Percentiles rank a stretch among this genome's conserved stretches.
Evolutionary conservation across 2,888 invertebrate species (phyloP).

Genomic region (Tetranychus piercei): DNA sequence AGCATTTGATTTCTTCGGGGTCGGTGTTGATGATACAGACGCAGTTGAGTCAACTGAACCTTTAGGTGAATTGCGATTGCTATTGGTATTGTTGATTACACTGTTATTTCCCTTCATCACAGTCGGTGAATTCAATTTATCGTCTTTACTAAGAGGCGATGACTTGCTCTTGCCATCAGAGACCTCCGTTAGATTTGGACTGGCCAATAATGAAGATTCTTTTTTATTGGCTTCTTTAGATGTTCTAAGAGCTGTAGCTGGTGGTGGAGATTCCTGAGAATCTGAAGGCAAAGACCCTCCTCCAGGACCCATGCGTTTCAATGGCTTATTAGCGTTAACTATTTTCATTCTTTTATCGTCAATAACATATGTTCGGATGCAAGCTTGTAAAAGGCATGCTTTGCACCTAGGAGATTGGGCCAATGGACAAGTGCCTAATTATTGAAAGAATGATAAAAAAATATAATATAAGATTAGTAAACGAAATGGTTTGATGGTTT

Average conservation of each 20-base stretch:
- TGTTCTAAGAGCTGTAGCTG: not conserved
- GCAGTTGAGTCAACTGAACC: not conserved
- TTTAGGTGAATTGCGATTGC: slow-evolving; percentile 12
- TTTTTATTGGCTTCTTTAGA: not conserved
- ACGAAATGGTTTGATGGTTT: too few species aligned
- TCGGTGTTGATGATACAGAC: not conserved
- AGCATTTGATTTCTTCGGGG: not conserved
- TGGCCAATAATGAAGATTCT: not conserved
- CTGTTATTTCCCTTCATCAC: not conserved
- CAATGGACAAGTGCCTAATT: slow-evolving; percentile 17
- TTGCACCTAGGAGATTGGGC: slow-evolving; percentile 20
- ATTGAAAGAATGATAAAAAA: not conserved
- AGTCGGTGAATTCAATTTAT: slow-evolving; percentile 3
- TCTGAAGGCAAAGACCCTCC: not conserved
- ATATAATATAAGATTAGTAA: not conserved
- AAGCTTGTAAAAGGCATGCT: slow-evolving; percentile 20
- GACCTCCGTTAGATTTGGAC: not conserved
- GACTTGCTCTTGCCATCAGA: not conserved
- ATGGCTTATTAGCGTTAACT: slow-evolving; percentile 12
- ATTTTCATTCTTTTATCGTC: slow-evolving; percentile 18
- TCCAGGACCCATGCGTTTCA: slow-evolving; percentile 9
- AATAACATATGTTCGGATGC: slow-evolving; percentile 21
- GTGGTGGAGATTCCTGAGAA: not conserved
- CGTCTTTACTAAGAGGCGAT: not conserved
- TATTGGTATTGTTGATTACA: slow-evolving; percentile 12